Evolutionary conservation across 2,888 invertebrate genomes (phyloP).

Genomic region (Heliconius aoede): DNA sequence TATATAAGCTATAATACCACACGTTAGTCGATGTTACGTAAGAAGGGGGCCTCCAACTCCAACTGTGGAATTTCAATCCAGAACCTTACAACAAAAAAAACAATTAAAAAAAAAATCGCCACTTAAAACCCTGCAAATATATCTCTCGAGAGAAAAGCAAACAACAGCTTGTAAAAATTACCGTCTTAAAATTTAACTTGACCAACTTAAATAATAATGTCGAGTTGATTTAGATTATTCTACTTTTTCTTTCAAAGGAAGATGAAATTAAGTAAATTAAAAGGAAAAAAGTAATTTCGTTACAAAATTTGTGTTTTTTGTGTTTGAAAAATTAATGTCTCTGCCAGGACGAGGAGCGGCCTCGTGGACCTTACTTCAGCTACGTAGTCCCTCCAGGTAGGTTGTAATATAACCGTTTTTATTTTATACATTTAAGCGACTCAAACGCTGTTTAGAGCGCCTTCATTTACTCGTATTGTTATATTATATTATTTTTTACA

Average conservation of each 20-base stretch:
- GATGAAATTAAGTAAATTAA: slow-evolving; percentile 30
- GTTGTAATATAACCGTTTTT: not conserved
- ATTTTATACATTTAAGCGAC: no score
- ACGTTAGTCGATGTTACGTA: no score
- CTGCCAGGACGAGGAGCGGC: not conserved
- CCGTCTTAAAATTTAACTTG: slow-evolving; percentile 20
- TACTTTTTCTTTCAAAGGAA: slow-evolving; percentile 22
- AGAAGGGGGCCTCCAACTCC: no score
- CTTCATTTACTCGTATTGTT: no score
- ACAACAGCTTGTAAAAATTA: slow-evolving; percentile 23
- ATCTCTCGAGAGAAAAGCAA: not conserved
- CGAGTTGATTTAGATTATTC: slow-evolving; percentile 35
- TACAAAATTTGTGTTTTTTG: slow-evolving; percentile 15
- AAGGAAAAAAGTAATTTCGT: slow-evolving; percentile 32
- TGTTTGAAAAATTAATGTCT: slow-evolving; percentile 10
- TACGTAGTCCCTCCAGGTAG: not conserved
- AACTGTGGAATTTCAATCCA: no score
- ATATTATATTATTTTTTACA: no score
- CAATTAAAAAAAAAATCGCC: not conserved
- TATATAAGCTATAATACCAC: no score
- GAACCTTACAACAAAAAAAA: not conserved
- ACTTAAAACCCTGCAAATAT: slow-evolving; percentile 13
- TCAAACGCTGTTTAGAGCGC: no score
- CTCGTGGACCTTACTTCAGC: not conserved
- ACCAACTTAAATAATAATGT: slow-evolving; percentile 32